These are phyloP conservation scores for Calypte anna DNA, from an alignment of 2,113 vertebrate genomes.

Conservation along the genomic window DNA sequence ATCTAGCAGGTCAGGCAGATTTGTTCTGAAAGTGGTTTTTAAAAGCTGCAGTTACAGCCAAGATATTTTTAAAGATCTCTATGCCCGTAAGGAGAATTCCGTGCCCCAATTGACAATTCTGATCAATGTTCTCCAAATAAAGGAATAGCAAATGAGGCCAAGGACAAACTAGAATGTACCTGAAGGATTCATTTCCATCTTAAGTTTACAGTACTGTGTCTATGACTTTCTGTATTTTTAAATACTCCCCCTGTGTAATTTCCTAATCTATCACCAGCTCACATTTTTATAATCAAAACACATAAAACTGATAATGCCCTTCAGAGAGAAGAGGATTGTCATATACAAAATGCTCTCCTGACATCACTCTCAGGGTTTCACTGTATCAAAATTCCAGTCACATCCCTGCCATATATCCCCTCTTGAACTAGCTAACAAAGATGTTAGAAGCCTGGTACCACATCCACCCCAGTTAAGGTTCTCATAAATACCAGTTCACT, in stretches of 20 bases:
- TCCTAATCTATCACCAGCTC: neutral
- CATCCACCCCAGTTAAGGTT: neutral
- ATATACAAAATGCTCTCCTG: neutral
- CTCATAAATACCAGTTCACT: neutral
- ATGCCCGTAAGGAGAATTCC: constrained; percentile 29
- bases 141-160: constrained; percentile 42
- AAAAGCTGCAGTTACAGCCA: constrained; percentile 15
- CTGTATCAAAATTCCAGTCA: neutral
- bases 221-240: neutral
- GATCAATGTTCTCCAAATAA: constrained; percentile 34
- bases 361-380: neutral
- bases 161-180: constrained; percentile 28
- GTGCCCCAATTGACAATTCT: constrained; percentile 53
- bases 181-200: neutral
- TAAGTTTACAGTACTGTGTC: neutral
- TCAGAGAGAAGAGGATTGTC: neutral
- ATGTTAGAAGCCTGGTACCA: neutral
- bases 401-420: neutral
- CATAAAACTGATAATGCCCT: neutral
- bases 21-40: constrained; percentile 1
- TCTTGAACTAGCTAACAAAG: neutral
- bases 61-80: constrained; percentile 39
- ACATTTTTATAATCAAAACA: neutral
- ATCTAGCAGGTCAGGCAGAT: neutral
- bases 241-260: neutral